Evolutionary conservation across 1,140 invertebrate genomes (phyloP).

Genomic region (Cepaea nemoralis): DNA sequence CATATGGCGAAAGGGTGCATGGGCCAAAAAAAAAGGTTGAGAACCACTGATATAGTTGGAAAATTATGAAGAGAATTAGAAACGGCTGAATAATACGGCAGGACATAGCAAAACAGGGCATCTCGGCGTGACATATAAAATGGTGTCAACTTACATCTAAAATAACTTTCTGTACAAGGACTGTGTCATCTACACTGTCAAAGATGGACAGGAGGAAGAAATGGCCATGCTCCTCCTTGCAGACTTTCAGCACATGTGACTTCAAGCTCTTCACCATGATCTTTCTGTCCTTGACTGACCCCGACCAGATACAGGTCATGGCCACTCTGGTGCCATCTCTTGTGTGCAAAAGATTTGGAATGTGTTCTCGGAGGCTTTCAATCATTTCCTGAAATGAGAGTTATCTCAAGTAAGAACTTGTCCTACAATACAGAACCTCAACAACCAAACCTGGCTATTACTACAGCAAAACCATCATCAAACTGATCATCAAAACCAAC

Average conservation of each 20-base stretch:
- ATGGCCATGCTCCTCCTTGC: constrained; percentile 88
- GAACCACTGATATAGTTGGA: too few species aligned
- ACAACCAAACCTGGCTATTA: too few species aligned
- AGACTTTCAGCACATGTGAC: constrained; percentile 84
- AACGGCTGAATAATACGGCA: too few species aligned
- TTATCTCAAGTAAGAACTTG: too few species aligned
- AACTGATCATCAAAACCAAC: too few species aligned
- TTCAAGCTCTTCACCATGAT: constrained; percentile 81
- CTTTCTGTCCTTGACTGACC: constrained; percentile 86
- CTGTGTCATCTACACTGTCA: constrained; percentile 93
- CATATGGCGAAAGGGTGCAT: too few species aligned
- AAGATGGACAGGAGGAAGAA: constrained; percentile 86
- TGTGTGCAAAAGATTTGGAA: constrained; percentile 86
- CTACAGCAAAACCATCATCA: too few species aligned
- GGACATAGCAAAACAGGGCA: too few species aligned
- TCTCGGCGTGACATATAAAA: too few species aligned
- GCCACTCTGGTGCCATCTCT: constrained; percentile 85
- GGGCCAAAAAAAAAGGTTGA: too few species aligned
- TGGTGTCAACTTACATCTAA: constrained; percentile 66
- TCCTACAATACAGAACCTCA: too few species aligned
- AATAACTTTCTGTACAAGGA: constrained; percentile 86
- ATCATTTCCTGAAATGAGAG: constrained; percentile 78
- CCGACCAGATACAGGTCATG: constrained; percentile 88
- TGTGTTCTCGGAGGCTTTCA: constrained; percentile 78
- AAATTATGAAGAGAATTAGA: too few species aligned